phyloP scores from a whole-genome alignment of 2,113 vertebrate species.

The Phalacrocorax carbo region DNA sequence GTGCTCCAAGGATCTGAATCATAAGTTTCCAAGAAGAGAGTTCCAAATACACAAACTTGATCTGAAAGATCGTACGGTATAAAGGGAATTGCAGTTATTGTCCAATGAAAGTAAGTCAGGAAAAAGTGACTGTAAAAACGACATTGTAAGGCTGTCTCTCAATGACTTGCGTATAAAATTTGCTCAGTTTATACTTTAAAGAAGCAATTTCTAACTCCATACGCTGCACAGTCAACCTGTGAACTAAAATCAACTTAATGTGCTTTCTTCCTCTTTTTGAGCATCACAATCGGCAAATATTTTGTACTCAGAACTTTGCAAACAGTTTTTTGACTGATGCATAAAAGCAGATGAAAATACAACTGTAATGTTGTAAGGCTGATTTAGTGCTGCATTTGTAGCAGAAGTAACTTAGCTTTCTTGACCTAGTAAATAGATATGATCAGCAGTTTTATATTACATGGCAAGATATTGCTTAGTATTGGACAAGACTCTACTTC shows the following conservation, averaged over 20 bases:
- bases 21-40: not conserved
- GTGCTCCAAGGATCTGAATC: not conserved
- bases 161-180: not conserved
- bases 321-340: not conserved
- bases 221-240: not conserved
- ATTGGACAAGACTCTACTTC: not conserved
- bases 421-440: not conserved
- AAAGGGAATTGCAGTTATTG: not conserved
- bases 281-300: not conserved
- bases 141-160: not conserved
- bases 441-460: not conserved
- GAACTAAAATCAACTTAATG: not conserved
- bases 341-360: not conserved
- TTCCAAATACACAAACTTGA: not conserved
- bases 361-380: not conserved
- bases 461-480: not conserved
- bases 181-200: not conserved
- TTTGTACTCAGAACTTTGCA: not conserved
- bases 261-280: not conserved
- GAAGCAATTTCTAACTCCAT: not conserved
- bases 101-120: not conserved
- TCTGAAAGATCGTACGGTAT: not conserved
- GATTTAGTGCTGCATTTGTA: not conserved
- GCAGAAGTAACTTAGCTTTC: not conserved
- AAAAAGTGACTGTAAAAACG: not conserved